Conservation (phyloP, 2,113 vertebrate genomes). For the Melanocharis versteri region DNA sequence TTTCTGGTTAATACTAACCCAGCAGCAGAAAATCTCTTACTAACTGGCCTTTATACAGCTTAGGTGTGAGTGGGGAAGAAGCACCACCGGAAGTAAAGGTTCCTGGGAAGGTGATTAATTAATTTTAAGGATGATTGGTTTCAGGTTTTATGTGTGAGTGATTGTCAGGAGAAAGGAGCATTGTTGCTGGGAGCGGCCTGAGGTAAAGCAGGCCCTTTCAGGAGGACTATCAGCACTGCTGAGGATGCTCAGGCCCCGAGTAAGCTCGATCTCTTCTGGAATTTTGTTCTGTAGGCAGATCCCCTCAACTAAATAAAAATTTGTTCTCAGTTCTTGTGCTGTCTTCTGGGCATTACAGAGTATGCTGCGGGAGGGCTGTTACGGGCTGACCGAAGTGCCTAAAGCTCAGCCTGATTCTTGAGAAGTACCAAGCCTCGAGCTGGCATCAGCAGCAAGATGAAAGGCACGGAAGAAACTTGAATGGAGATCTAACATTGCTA, state of each 20-base stretch:
- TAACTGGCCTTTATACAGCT: background rate
- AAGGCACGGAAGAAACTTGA: background rate
- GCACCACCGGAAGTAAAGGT: background rate
- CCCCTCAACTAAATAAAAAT: background rate
- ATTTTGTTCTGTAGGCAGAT: background rate
- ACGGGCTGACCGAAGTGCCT: rapidly evolving
- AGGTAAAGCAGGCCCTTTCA: background rate
- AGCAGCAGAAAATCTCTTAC: rapidly evolving
- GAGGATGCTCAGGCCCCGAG: background rate
- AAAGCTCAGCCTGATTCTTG: background rate
- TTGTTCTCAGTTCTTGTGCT: background rate
- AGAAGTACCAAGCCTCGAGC: background rate
- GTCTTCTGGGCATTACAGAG: rapidly evolving
- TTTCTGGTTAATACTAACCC: rapidly evolving
- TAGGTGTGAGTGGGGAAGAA: background rate
- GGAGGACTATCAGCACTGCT: too few species aligned
- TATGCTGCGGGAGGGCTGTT: background rate
- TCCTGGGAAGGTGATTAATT: background rate
- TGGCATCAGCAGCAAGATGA: background rate
- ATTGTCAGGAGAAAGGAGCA: background rate
- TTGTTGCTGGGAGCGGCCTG: background rate
- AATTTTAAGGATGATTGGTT: background rate
- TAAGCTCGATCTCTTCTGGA: rapidly evolving
- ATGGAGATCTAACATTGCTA: background rate
- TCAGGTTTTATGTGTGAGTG: background rate